phyloP scores from a whole-genome alignment of 2,797 vertebrate species.

The Squalus acanthias region DNA sequence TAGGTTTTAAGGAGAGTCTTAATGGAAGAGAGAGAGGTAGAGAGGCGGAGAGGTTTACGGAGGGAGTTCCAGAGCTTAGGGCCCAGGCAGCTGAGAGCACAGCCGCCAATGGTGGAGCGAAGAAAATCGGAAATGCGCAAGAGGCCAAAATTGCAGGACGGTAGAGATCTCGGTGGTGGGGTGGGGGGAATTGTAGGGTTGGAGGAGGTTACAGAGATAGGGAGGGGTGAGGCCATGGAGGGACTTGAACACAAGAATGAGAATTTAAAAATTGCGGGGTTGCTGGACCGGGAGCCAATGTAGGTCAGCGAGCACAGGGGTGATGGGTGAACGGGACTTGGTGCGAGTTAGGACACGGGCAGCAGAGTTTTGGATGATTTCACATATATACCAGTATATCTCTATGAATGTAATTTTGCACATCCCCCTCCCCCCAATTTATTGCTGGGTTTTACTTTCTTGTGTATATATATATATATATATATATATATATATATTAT shows the following conservation, averaged over 20 bases:
- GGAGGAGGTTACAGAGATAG: not conserved
- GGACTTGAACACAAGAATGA: not conserved
- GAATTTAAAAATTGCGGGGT: not conserved
- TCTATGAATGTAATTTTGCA: no score
- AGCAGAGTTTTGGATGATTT: not conserved
- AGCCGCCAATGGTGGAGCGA: not conserved
- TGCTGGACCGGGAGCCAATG: not conserved
- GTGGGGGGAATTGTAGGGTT: not conserved
- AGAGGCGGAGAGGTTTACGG: not conserved
- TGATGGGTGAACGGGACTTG: not conserved
- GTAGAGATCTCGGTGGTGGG: not conserved
- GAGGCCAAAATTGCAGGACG: not conserved
- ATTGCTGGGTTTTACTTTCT: no score
- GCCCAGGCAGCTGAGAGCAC: not conserved
- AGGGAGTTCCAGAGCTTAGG: not conserved
- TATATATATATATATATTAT: not conserved
- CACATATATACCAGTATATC: no score
- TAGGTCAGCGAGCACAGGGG: not conserved
- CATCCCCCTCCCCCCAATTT: no score
- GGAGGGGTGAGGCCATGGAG: no score
- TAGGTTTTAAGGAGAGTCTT: not conserved
- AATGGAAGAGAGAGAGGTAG: not conserved
- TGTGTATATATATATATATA: not conserved
- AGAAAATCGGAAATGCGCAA: not conserved
- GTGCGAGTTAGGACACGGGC: not conserved